Evolutionary conservation across 2,797 vertebrate genomes (phyloP).

Genomic region (Liparis tanakae): DNA sequence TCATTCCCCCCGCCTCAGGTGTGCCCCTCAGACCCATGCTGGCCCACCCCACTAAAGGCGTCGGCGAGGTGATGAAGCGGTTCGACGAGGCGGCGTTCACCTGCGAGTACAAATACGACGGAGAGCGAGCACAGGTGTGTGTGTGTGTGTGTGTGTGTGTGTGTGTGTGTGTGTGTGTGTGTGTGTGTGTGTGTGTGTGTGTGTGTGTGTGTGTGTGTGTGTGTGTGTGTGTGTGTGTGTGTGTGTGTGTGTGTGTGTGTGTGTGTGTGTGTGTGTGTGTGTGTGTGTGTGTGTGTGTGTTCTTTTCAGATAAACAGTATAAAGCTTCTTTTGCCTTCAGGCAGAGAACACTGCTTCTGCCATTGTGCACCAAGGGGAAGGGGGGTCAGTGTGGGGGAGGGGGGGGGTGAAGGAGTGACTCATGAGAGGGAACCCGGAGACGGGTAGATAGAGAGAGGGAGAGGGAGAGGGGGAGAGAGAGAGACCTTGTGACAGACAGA

Average conservation of each 20-base stretch:
- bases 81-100: constrained; percentile 92
- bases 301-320: constrained; percentile 64
- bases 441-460: too few species aligned
- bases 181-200: constrained; percentile 14
- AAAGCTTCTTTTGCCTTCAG: constrained; percentile 54
- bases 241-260: constrained; percentile 12
- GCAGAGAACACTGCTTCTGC: constrained; percentile 58
- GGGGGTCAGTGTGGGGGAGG: background rate
- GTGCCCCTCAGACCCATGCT: constrained; percentile 92
- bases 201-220: constrained; percentile 16
- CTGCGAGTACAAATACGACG: constrained; percentile 95
- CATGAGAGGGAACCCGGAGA: constrained; percentile 17
- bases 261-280: constrained; percentile 5
- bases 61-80: constrained; percentile 90
- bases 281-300: constrained; percentile 21
- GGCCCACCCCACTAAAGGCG: constrained; percentile 90
- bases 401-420: constrained; percentile 33
- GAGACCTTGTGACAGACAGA: background rate
- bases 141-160: constrained; percentile 12
- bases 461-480: too few species aligned
- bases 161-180: constrained; percentile 12
- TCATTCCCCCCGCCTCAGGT: constrained; percentile 70
- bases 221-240: constrained; percentile 15
- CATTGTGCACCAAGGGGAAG: constrained; percentile 32
- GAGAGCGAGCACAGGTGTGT: constrained; percentile 91